Conservation (phyloP, 1,140 invertebrate species). For the Drosophila virilis region DNA sequence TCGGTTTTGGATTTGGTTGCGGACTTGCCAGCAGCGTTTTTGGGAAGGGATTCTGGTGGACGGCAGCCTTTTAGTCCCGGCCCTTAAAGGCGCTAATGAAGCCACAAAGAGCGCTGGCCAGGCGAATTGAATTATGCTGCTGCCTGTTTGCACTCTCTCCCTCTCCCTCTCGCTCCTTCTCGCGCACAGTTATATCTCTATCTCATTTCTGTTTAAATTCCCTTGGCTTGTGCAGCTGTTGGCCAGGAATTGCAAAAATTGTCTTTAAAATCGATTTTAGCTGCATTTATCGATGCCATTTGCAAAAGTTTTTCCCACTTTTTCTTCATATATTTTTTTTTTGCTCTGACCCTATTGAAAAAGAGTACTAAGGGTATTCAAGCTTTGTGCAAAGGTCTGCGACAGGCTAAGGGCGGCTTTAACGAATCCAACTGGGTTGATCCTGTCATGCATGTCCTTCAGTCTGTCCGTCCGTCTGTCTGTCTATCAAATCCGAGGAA, state of each 20-base stretch:
- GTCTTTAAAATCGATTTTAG: conserved; percentile 32
- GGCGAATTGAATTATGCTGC: conserved; percentile 49
- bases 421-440: too few relatives aligned
- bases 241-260: conserved; percentile 11
- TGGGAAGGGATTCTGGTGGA: too few relatives aligned
- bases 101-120: conserved; percentile 60
- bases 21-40: too few relatives aligned
- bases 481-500: too few relatives aligned
- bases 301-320: not conserved
- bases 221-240: not conserved
- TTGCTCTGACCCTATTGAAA: too few relatives aligned
- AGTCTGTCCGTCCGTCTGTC: too few relatives aligned
- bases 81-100: conserved; percentile 64
- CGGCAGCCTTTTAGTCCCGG: too few relatives aligned
- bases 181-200: not conserved
- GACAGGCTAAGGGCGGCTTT: too few relatives aligned
- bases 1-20: not conserved
- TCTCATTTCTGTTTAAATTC: not conserved
- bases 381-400: too few relatives aligned
- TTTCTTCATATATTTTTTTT: too few relatives aligned
- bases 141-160: not conserved
- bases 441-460: too few relatives aligned
- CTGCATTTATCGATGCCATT: conserved; percentile 10
- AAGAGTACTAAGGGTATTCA: too few relatives aligned
- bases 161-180: not conserved